phyloP scores from a whole-genome alignment of 2,888 invertebrate genomes.

The Crocallis elinguaria region DNA sequence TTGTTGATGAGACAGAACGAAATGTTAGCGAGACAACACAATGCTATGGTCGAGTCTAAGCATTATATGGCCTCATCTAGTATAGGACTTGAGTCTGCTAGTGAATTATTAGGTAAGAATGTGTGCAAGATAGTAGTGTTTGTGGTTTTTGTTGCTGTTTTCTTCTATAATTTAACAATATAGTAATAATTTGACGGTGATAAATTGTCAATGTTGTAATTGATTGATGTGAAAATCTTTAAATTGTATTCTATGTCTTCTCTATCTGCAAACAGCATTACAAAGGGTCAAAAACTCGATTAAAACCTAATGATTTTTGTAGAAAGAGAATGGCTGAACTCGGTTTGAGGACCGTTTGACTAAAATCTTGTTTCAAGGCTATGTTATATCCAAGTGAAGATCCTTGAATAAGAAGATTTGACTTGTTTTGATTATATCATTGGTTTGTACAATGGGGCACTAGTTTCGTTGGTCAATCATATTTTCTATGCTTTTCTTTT shows the following conservation, averaged over 20 bases:
- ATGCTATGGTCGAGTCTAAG: constrained; percentile 67
- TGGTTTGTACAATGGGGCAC: too few relatives aligned
- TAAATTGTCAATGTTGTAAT: too few relatives aligned
- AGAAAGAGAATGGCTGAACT: not conserved
- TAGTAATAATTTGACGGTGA: not conserved
- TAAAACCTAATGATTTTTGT: not conserved
- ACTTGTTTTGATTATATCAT: too few relatives aligned
- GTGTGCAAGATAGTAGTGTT: constrained; percentile 9
- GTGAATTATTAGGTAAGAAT: constrained; percentile 79
- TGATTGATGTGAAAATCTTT: not conserved
- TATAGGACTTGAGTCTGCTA: constrained; percentile 77
- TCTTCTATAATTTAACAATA: constrained; percentile 8
- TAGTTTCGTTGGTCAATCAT: too few relatives aligned
- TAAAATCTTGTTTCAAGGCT: not conserved
- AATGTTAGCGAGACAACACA: constrained; percentile 70
- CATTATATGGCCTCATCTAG: constrained; percentile 72
- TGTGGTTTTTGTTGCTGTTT: constrained; percentile 14
- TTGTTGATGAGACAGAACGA: constrained; percentile 75
- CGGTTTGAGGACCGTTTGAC: not conserved
- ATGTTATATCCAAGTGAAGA: not conserved
- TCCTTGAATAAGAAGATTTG: not conserved
- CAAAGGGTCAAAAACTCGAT: not conserved
- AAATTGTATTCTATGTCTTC: not conserved
- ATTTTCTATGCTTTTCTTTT: too few relatives aligned
- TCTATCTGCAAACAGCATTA: not conserved